Evolutionary conservation across 1,140 invertebrate genomes (phyloP).

Genomic region (Atta texana): DNA sequence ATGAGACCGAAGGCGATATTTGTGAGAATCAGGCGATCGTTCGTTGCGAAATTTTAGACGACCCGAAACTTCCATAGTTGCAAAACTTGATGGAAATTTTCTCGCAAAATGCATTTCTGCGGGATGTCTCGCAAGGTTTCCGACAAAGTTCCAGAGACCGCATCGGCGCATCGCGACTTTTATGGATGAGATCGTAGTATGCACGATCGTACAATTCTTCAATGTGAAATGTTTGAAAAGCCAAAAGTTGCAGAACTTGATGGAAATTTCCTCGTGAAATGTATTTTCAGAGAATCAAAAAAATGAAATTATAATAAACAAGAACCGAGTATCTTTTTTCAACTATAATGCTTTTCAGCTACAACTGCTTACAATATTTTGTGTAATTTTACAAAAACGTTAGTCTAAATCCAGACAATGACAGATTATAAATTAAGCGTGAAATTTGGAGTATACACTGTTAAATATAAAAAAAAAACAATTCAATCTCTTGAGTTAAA

Average conservation of each 20-base stretch:
- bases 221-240: conserved; percentile 20
- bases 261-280: conserved; percentile 9
- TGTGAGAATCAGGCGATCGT: background rate
- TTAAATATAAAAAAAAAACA: no score
- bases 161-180: conserved; percentile 41
- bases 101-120: conserved; percentile 19
- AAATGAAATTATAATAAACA: background rate
- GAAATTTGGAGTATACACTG: background rate
- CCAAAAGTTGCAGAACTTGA: background rate
- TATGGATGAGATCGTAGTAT: conserved; percentile 47
- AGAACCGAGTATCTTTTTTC: background rate
- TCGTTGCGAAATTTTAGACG: conserved; percentile 1
- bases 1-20: background rate
- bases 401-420: background rate
- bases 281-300: background rate
- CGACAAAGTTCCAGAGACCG: conserved; percentile 25
- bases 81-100: conserved; percentile 14
- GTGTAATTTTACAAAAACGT: background rate
- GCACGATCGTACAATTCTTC: conserved; percentile 37
- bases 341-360: no score
- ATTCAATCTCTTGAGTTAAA: no score
- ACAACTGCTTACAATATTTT: background rate
- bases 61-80: conserved; percentile 19
- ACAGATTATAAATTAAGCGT: background rate
- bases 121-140: background rate